Conservation (phyloP, 1,140 invertebrate genomes). For the Eufriesea mexicana region DNA sequence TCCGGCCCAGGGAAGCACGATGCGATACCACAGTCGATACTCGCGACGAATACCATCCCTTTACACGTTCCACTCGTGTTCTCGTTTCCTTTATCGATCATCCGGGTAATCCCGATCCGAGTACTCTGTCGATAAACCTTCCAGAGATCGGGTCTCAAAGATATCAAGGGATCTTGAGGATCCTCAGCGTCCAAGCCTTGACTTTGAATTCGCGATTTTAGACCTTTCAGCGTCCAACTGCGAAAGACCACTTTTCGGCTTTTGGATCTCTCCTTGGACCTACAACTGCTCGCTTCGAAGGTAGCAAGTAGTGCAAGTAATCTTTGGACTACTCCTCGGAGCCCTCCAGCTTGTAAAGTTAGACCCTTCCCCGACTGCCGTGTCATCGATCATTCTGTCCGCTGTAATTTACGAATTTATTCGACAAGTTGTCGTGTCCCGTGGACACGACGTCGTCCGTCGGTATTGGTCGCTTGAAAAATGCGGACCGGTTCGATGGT, state of each 20-base stretch:
- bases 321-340: no score
- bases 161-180: background rate
- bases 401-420: background rate
- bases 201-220: background rate
- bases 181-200: no score
- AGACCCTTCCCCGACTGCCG: no score
- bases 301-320: no score
- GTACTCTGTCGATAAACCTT: background rate
- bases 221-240: background rate
- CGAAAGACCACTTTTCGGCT: no score
- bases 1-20: background rate
- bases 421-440: background rate
- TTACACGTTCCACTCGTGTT: background rate
- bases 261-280: no score
- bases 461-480: background rate
- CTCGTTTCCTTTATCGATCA: background rate
- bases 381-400: no score
- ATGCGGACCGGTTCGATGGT: background rate
- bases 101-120: background rate
- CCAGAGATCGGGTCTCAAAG: background rate
- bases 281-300: no score
- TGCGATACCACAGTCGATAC: constrained; percentile 13
- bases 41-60: background rate
- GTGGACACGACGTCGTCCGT: background rate
- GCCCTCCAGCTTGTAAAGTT: no score